Conservation (phyloP, 2,113 vertebrate species). For the Myiagra hebetior region DNA sequence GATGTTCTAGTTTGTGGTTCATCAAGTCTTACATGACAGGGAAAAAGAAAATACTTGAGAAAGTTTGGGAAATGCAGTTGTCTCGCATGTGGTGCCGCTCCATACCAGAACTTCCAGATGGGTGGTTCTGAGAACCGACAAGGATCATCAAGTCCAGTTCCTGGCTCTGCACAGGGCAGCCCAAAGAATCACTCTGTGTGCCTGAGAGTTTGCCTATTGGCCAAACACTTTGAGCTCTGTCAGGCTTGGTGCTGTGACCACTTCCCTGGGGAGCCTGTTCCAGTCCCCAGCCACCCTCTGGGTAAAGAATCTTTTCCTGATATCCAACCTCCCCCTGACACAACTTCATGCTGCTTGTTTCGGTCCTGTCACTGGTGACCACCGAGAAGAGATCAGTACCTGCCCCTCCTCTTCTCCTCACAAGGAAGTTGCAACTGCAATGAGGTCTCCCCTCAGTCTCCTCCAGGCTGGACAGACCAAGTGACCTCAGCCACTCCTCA, state of each 20-base stretch:
- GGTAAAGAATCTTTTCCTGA: background rate
- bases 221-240: background rate
- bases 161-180: background rate
- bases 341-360: background rate
- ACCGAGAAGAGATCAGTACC: too few relatives aligned
- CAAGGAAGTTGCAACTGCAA: accelerated
- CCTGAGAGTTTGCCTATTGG: background rate
- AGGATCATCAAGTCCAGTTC: background rate
- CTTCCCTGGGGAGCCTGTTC: background rate
- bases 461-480: background rate
- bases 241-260: background rate
- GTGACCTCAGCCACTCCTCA: accelerated
- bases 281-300: accelerated
- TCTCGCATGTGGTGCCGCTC: background rate
- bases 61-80: background rate
- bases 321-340: too few relatives aligned
- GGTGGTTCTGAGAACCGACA: background rate
- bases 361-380: background rate
- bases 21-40: background rate
- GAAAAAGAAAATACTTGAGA: background rate
- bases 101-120: background rate
- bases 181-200: background rate
- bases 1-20: background rate
- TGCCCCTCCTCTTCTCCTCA: background rate
- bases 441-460: background rate